Evolutionary conservation across 2,888 invertebrate species (phyloP).

Genomic region (Ethmia dodecea): DNA sequence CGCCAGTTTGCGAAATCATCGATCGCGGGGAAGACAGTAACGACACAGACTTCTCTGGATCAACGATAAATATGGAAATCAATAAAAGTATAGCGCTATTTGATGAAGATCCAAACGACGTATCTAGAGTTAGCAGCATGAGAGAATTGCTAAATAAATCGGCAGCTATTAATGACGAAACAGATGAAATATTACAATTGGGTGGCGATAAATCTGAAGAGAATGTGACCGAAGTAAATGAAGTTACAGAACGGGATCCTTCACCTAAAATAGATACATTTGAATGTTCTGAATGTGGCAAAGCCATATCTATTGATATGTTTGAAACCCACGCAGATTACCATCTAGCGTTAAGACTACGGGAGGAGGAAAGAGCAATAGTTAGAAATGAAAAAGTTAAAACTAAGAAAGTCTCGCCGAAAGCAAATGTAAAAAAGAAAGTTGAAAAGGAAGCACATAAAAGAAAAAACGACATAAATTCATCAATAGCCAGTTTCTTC

Average conservation of each 20-base stretch:
- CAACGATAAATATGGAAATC: slow-evolving; percentile 68
- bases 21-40: slow-evolving; percentile 54
- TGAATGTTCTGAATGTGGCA: slow-evolving; percentile 82
- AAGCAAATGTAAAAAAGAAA: slow-evolving; percentile 6
- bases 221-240: background rate
- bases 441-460: slow-evolving; percentile 15
- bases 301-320: slow-evolving; percentile 72
- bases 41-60: slow-evolving; percentile 58
- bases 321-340: slow-evolving; percentile 84
- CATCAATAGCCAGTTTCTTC: slow-evolving; percentile 60
- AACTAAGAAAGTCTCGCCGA: background rate
- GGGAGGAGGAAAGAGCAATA: slow-evolving; percentile 71
- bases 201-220: slow-evolving; percentile 5
- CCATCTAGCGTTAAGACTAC: slow-evolving; percentile 83
- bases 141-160: slow-evolving; percentile 43
- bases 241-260: slow-evolving; percentile 9
- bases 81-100: slow-evolving; percentile 65
- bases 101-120: slow-evolving; percentile 51
- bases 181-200: slow-evolving; percentile 17
- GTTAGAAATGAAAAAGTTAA: slow-evolving; percentile 34
- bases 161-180: slow-evolving; percentile 20
- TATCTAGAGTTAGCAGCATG: slow-evolving; percentile 46
- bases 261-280: slow-evolving; percentile 20
- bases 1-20: slow-evolving; percentile 41
- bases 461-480: slow-evolving; percentile 36